These are phyloP conservation scores for Syrmaticus mikado DNA, from an alignment of 2,113 vertebrate genomes.

Conservation along the genomic window DNA sequence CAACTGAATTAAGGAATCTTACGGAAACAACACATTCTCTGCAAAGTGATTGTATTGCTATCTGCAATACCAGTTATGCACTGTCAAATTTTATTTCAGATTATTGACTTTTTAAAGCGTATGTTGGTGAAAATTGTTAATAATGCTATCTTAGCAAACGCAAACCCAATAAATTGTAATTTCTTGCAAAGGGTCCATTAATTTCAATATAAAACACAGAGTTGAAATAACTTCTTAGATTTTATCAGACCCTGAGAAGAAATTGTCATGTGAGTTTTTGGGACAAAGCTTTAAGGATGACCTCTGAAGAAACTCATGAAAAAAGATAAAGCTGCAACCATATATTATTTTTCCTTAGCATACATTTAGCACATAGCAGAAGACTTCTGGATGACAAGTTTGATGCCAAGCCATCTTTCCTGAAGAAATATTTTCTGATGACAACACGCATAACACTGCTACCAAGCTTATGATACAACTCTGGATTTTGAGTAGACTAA, in stretches of 20 bases:
- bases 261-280: background rate
- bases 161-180: background rate
- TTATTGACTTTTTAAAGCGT: background rate
- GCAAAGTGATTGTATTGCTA: background rate
- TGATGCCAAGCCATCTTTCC: background rate
- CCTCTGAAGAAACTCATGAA: background rate
- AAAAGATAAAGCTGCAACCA: background rate
- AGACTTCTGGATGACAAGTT: background rate
- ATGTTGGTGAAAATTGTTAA: background rate
- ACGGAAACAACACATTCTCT: background rate
- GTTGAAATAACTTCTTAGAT: background rate
- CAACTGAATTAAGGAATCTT: background rate
- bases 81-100: conserved; percentile 21
- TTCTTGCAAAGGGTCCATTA: background rate
- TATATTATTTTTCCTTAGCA: background rate
- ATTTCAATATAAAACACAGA: background rate
- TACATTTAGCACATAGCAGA: background rate
- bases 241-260: background rate
- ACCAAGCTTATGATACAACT: background rate
- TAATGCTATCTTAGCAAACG: background rate
- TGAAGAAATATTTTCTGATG: background rate
- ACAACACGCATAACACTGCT: background rate
- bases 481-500: background rate
- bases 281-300: background rate
- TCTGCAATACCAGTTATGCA: background rate